Conservation (phyloP, 2,888 invertebrate genomes). For the Nesidiocoris tenuis region DNA sequence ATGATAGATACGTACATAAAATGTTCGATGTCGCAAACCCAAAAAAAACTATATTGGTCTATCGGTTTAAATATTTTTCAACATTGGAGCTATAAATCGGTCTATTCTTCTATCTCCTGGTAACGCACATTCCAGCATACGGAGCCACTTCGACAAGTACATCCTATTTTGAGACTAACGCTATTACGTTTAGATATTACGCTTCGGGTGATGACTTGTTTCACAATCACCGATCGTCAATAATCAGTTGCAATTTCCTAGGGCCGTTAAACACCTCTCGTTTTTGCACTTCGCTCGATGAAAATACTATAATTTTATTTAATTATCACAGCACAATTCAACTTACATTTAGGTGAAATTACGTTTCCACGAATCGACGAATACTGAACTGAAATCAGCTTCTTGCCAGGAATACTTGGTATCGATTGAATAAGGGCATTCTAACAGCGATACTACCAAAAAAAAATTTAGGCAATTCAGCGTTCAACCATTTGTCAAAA, state of each 20-base stretch:
- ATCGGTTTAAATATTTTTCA: too few relatives aligned
- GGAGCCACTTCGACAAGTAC: background rate
- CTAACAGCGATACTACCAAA: too few relatives aligned
- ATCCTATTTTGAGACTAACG: background rate
- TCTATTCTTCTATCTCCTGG: too few relatives aligned
- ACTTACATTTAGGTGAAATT: conserved; percentile 13
- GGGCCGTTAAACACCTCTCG: background rate
- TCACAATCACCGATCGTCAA: background rate
- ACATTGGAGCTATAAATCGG: too few relatives aligned
- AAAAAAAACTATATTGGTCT: too few relatives aligned
- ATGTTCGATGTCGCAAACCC: too few relatives aligned
- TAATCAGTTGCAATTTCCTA: background rate
- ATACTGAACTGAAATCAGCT: conserved; percentile 25
- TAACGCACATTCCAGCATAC: too few relatives aligned
- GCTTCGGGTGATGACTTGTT: background rate
- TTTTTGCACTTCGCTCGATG: conserved; percentile 25
- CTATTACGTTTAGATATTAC: background rate
- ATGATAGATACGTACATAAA: too few relatives aligned
- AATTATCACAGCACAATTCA: conserved; percentile 37
- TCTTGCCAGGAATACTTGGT: background rate
- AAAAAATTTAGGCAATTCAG: too few relatives aligned
- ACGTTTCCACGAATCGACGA: background rate
- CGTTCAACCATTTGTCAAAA: too few relatives aligned
- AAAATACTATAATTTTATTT: conserved; percentile 29
- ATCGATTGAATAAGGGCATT: background rate